Percentiles rank a stretch among this genome's conserved stretches.
Evolutionary conservation across 2,888 invertebrate species (phyloP).

Genomic region (Ganaspis brasiliensis): DNA sequence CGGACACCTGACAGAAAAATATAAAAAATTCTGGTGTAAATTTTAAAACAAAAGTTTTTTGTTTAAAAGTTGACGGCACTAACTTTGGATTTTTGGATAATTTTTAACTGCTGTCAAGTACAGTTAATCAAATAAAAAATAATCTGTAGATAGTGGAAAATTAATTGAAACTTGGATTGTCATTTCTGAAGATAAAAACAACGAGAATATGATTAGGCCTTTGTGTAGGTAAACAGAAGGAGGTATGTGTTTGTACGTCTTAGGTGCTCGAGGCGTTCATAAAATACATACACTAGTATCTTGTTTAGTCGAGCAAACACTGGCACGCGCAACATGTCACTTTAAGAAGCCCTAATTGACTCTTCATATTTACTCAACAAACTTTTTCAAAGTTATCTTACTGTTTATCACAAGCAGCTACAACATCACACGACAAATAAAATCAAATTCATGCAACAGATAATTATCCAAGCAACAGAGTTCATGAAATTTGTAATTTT

Average conservation of each 20-base stretch:
- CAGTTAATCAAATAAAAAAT: too few species aligned
- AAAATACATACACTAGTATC: constrained; percentile 60
- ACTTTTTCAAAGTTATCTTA: constrained; percentile 55
- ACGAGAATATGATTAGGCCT: constrained; percentile 3
- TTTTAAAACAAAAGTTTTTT: too few species aligned
- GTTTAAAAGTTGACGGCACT: too few species aligned
- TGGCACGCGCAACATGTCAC: constrained; percentile 71
- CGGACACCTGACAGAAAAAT: too few species aligned
- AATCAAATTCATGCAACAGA: not conserved
- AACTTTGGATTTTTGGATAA: too few species aligned
- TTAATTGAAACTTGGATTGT: too few species aligned
- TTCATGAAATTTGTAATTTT: too few species aligned
- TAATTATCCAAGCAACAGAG: too few species aligned
- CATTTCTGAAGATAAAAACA: constrained; percentile 3
- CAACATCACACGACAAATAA: not conserved
- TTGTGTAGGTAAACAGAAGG: constrained; percentile 8
- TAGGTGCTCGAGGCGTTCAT: constrained; percentile 29
- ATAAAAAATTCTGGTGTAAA: too few species aligned
- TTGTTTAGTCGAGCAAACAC: constrained; percentile 78
- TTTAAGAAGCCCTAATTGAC: constrained; percentile 66
- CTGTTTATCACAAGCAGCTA: not conserved
- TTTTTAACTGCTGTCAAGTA: too few species aligned
- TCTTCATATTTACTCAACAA: constrained; percentile 68
- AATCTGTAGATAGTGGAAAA: too few species aligned
- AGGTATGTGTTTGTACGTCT: constrained; percentile 29